Evolutionary conservation across 1,140 invertebrate species (phyloP), one percentile per base, ranked within the genome.

Genomic region (Saccostrea echinata): DNA sequence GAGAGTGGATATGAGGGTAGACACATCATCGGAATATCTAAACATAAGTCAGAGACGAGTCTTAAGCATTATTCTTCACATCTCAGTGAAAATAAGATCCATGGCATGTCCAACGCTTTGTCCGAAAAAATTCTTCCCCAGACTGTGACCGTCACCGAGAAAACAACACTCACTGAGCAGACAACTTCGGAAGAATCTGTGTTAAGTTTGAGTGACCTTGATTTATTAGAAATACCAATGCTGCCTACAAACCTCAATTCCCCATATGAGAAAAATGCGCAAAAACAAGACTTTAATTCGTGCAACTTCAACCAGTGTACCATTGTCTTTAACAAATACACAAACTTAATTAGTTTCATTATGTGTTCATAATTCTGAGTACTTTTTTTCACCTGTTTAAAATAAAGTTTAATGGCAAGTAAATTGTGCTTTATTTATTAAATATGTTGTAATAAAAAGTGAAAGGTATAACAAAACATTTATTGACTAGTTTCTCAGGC

Each of bases 21-120:
- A 12, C 43, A 84, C 8, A 84, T 84, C n/a, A 52, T 84, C 16
- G 51, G 35, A n/a, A 33, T 84, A 24, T 84, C 83, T 0, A 55
- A 52, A 53, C 51, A 84, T n/a, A 83, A 51, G 9, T 64, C 61
- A 55, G 35, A 43, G 35, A 43, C 35, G 35, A 43, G 35, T 43
- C 35, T 84, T 9, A 57, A 84, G 82, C 64, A 35, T 27, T 88
- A 85, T 18, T 18, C 21, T n/a, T 64, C 43, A 2, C 33, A 84
- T n/a, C 18, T 84, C 21, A 53, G 35, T 35, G n/a, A 82, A 21
- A 43, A 85, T 27, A 35, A 71, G 35, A 85, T 85, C 81, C 83
- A 76, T 3, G 64, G 80, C 8, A 85, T 88, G 30, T 88, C 87
- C 27, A 80, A 35, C 76, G 21, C 27, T 21, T 21, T 35, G 43